Base-by-base conservation (phyloP, 2,113 vertebrate genomes). In the Misgurnus mizolepis region DNA sequence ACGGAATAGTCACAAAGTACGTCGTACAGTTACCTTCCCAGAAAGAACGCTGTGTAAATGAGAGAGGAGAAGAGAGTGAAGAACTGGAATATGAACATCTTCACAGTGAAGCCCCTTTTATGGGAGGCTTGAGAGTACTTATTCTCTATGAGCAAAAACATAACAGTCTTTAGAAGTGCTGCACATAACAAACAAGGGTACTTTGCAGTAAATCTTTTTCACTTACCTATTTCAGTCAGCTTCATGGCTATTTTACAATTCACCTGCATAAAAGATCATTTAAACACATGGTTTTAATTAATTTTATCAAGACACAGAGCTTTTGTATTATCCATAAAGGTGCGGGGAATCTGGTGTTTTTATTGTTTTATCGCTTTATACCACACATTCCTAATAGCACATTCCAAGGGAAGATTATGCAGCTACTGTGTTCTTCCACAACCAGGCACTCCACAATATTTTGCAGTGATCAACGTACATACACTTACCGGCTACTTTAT, bases 51-150 rank as follows among this genome's bases (percentile, higher is more conserved):
- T 0, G 96, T 87, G 80, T 99, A 99, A 85, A 98, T 91, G 45
- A 98, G 94, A 0, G 97, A 98, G 2, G 96, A 98, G 88, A 98
- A 99, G 84, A 98, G 90, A 0, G 94, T 94, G 58, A 99, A 96
- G 91, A 99, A 98, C 89, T 98, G 97, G 91, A 98, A 95, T 5
- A 89, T 96, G 91, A 99, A 97, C 91, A 97, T 93, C 92, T 96
- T 97, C 60, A 96, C 15, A 0, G 95, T 95, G 85, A 97, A 97
- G 90, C 83, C 97, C 66, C 93, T 94, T 89, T 99, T 95, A 0
- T 72, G 82, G 67, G 96, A 93, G 0, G 91, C 90, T 43, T 86
- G 89, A 0, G 95, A 95, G 82, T 94, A 92, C 4, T 91, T 93
- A 47, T 94, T 89, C 90, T 99, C 97, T 99, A 82, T 60, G 83